Base-by-base conservation (phyloP, 2,113 vertebrate species). In the Podilymbus podiceps region DNA sequence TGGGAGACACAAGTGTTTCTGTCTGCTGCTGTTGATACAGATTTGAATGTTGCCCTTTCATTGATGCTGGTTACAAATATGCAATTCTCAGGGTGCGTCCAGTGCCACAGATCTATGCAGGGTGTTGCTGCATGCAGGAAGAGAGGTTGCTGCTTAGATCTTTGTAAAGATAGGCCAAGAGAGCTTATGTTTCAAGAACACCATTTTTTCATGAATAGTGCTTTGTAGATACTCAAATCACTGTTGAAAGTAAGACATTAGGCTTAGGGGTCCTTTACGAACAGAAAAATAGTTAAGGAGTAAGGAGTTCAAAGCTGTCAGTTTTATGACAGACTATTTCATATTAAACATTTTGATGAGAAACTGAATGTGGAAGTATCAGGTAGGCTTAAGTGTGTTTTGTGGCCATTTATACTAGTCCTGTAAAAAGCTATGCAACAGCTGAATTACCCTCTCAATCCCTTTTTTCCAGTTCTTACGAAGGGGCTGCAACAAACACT, bases 201-300 rank as follows among this genome's bases (percentile, higher is more conserved):
- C 44, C 0, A 0, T 7, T 1, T 77, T 84, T 47, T 35, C 14
- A 1, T 60, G 35, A 38, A 15, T 16, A 80, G 28, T 44, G 73
- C 49, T 35, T 19, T 23, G 33, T 68, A 88, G 85, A 74, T 96
- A 38, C 24, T 20, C 62, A 66, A 88, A 76, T 71, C 28, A 18
- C 55, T 46, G 28, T 46, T 73, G 55, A 53, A 89, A 46, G 27
- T 52, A 47, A 86, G 49, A 55, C 11, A 11, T n/a, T 53, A 59
- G 71, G 24, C 19, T 59, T 69, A 53, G 47, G 31, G 10, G 13
- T 42, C 15, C 17, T 86, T 69, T 81, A 38, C 46, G 17, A 31
- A 9, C 22, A 74, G 73, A 79, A 69, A 85, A 79, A 40, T 16
- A 84, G 46, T 53, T 67, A 73, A 76, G 86, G 42, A 11, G 12